phyloP scores from a whole-genome alignment of 2,888 invertebrate genomes.

The Dryobota labecula region DNA sequence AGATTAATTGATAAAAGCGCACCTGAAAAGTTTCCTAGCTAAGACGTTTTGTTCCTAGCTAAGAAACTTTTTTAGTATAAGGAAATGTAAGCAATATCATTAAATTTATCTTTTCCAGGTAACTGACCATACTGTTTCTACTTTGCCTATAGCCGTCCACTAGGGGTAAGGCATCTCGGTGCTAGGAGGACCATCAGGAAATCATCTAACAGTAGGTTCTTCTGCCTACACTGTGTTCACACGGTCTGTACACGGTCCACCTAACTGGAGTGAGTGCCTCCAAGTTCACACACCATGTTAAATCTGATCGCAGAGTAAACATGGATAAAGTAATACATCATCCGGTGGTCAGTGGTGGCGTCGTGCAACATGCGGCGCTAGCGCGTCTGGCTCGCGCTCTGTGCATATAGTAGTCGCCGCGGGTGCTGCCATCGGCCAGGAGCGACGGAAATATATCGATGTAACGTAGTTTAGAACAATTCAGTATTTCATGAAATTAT shows the following conservation, averaged over 20 bases:
- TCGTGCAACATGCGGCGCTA: conserved; percentile 17
- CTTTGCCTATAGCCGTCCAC: neutral
- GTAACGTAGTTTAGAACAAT: neutral
- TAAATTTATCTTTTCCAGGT: neutral
- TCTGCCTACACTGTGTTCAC: neutral
- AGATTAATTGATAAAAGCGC: too few relatives aligned
- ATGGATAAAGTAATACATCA: conserved; percentile 19
- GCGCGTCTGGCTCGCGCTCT: conserved; percentile 23
- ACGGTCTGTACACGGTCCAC: neutral
- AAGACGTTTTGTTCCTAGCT: too few relatives aligned
- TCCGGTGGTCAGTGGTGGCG: neutral
- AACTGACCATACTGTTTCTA: neutral
- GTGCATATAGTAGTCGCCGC: neutral
- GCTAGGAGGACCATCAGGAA: neutral
- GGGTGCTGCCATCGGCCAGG: neutral
- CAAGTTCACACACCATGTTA: too few relatives aligned
- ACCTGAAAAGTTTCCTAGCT: too few relatives aligned
- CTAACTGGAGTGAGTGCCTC: neutral
- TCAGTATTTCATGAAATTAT: neutral
- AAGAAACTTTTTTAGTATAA: too few relatives aligned
- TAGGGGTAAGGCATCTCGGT: neutral
- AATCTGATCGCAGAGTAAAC: neutral
- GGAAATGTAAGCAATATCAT: neutral
- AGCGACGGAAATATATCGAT: conserved; percentile 5
- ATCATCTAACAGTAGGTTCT: neutral